A percentile compares a stretch with the other conserved stretches of the same genome.
Conservation (phyloP, 2,113 vertebrate species). For the Murina feae region DNA sequence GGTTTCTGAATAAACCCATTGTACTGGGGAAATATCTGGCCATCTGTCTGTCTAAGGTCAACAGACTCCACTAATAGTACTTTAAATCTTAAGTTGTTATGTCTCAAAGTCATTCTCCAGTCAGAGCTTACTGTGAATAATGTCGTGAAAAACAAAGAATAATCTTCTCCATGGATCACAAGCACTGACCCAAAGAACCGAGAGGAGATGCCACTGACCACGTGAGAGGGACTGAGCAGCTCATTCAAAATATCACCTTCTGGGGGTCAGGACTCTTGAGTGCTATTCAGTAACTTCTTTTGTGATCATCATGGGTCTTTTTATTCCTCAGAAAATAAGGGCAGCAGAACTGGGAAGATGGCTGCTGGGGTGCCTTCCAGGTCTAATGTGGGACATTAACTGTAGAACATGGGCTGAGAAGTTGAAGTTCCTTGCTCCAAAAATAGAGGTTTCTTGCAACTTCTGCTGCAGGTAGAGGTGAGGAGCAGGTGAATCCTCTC, state of each 20-base stretch:
- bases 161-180: background rate
- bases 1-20: background rate
- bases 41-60: background rate
- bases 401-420: background rate
- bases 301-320: background rate
- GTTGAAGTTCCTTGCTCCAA: background rate
- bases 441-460: background rate
- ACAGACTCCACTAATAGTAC: slow-evolving; percentile 18
- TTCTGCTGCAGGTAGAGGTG: background rate
- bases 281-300: background rate
- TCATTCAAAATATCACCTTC: background rate
- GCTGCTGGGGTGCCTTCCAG: too few relatives aligned
- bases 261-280: background rate
- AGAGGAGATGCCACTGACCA: accelerated
- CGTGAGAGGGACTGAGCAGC: background rate
- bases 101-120: slow-evolving; percentile 32
- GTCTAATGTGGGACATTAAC: accelerated
- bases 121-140: background rate
- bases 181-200: background rate
- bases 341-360: background rate
- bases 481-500: background rate
- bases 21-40: background rate
- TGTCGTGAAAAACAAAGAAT: background rate
- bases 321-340: background rate
- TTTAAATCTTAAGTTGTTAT: slow-evolving; percentile 30